phyloP scores from a whole-genome alignment of 2,888 invertebrate genomes.

The Nomada goodeniana region DNA sequence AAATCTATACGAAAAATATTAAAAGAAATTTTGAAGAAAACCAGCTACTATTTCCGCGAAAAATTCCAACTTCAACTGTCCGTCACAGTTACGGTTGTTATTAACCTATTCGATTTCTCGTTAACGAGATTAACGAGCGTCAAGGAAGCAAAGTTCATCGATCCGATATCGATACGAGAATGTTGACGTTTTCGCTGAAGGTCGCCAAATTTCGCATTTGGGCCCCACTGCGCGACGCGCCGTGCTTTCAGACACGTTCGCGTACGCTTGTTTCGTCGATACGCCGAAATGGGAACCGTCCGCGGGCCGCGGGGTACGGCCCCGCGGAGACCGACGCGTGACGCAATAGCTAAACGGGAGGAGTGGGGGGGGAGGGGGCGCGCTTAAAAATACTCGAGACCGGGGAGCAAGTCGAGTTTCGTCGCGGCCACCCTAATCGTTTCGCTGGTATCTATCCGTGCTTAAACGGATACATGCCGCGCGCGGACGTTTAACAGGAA shows the following conservation, averaged over 20 bases:
- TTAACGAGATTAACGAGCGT: too few species aligned
- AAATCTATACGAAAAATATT: too few species aligned
- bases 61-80: too few species aligned
- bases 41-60: too few species aligned
- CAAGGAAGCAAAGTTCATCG: too few species aligned
- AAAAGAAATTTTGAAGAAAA: too few species aligned
- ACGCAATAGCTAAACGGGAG: not conserved
- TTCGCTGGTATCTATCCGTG: conserved; percentile 19
- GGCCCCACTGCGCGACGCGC: conserved; percentile 14
- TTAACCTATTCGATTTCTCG: too few species aligned
- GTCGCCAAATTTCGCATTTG: not conserved
- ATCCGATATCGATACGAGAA: too few species aligned
- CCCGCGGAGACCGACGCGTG: not conserved
- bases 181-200: too few species aligned
- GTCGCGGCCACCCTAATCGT: conserved; percentile 6
- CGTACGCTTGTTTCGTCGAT: conserved; percentile 59
- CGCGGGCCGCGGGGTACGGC: not conserved
- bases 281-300: not conserved
- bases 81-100: too few species aligned
- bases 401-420: not conserved
- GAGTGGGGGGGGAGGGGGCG: too few species aligned
- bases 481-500: conserved; percentile 21
- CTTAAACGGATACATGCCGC: conserved; percentile 33
- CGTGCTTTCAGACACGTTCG: conserved; percentile 35
- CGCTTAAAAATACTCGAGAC: conserved; percentile 2